Evolutionary conservation across 2,797 vertebrate genomes (phyloP).

Genomic region (Valencia hispanica): DNA sequence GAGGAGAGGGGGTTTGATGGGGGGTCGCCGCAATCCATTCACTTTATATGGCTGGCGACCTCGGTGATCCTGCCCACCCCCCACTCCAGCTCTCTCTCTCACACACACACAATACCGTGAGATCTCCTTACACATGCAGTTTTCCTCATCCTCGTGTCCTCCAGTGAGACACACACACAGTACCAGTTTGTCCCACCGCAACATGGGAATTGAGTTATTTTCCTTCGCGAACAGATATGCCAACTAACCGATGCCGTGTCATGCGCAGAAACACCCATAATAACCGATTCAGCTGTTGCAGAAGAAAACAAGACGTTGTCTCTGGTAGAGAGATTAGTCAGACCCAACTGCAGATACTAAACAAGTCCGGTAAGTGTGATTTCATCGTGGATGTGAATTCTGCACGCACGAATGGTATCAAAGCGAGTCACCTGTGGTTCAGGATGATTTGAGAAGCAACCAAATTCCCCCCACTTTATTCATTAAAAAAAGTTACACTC

Average conservation of each 20-base stretch:
- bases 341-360: constrained; percentile 39
- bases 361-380: constrained; percentile 41
- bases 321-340: background rate
- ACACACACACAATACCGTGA: constrained; percentile 73
- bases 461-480: constrained; percentile 46
- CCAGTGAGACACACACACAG: background rate
- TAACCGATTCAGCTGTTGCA: background rate
- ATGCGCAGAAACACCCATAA: background rate
- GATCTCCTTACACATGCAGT: constrained; percentile 77
- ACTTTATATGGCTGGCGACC: constrained; percentile 73
- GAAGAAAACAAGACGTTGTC: background rate
- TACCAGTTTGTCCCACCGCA: background rate
- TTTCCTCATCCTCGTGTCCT: constrained; percentile 50
- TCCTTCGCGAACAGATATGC: background rate
- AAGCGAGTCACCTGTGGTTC: constrained; percentile 25
- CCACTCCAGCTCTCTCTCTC: constrained; percentile 40
- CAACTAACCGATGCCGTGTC: background rate
- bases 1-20: constrained; percentile 43
- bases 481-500: background rate
- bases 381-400: constrained; percentile 5
- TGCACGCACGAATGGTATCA: constrained; percentile 39
- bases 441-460: constrained; percentile 5
- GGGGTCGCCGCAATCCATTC: constrained; percentile 73
- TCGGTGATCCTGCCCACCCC: constrained; percentile 67
- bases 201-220: background rate